A percentile compares a stretch with the other conserved stretches of the same genome.
Conservation (phyloP, 92 coral and sea anemone species). For the Bergia puertoricense region DNA sequence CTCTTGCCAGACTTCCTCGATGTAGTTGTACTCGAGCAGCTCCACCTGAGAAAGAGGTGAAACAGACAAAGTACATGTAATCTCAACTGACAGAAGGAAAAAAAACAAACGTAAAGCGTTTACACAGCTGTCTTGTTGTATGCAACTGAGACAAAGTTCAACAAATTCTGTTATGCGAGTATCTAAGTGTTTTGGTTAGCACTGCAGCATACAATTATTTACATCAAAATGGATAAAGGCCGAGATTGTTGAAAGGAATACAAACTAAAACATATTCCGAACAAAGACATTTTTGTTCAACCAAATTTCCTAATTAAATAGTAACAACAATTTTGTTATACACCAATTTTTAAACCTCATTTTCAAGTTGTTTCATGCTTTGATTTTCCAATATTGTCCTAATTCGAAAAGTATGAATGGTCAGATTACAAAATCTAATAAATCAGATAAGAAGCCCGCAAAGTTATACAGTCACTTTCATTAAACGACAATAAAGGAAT, state of each 20-base stretch:
- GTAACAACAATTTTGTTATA: background rate
- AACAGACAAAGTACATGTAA: background rate
- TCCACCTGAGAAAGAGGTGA: background rate
- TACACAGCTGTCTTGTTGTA: background rate
- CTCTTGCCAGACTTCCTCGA: slow-evolving; percentile 29
- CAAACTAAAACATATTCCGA: background rate
- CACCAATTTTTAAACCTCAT: no score
- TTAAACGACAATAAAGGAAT: no score
- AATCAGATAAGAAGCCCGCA: background rate
- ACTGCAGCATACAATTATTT: no score
- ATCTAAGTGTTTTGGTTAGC: background rate
- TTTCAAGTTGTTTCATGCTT: background rate
- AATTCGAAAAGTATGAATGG: background rate
- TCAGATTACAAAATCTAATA: no score
- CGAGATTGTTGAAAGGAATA: background rate
- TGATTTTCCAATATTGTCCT: background rate
- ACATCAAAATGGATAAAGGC: background rate
- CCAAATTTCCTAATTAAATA: background rate
- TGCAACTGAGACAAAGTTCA: background rate
- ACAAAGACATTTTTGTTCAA: background rate
- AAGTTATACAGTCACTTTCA: no score
- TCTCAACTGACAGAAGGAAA: no score
- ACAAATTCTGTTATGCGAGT: background rate
- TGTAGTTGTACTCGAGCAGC: slow-evolving; percentile 35
- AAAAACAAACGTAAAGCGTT: background rate